Conservation (phyloP, 2,888 invertebrate species). For the Xylophagus ater region DNA sequence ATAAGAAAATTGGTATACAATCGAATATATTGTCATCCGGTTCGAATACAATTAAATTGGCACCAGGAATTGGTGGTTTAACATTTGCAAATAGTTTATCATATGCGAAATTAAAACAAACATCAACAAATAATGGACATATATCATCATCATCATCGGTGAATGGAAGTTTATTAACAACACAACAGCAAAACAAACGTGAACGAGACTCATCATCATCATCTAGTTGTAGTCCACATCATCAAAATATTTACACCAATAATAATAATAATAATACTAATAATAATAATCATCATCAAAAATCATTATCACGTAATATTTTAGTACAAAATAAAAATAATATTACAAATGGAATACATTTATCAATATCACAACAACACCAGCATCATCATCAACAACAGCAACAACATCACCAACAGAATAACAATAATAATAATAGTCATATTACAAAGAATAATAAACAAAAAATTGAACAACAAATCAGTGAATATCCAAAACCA, state of each 20-base stretch:
- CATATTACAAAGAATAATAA: constrained; percentile 17
- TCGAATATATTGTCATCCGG: constrained; percentile 12
- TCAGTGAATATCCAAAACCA: constrained; percentile 86
- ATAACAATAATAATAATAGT: not conserved
- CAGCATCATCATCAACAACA: constrained; percentile 3
- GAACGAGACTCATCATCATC: constrained; percentile 8
- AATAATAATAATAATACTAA: constrained; percentile 7
- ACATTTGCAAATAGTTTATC: constrained; percentile 38
- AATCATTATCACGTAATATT: not conserved
- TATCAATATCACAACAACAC: too few relatives aligned
- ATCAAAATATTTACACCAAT: not conserved
- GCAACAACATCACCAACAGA: constrained; percentile 17
- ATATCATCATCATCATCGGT: constrained; percentile 1
- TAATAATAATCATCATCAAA: constrained; percentile 12
- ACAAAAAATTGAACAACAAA: too few relatives aligned
- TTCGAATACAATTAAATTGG: constrained; percentile 36
- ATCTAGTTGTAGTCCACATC: not conserved
- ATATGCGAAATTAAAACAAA: constrained; percentile 37
- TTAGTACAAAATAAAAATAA: too few relatives aligned
- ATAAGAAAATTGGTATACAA: constrained; percentile 20
- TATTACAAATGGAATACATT: too few relatives aligned
- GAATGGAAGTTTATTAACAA: constrained; percentile 21
- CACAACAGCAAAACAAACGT: constrained; percentile 7
- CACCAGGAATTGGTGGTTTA: constrained; percentile 37
- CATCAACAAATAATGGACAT: constrained; percentile 23